Percentiles rank a stretch among this genome's conserved stretches.
Evolutionary conservation across 2,113 vertebrate species (phyloP).

Genomic region (Clarias magur): DNA sequence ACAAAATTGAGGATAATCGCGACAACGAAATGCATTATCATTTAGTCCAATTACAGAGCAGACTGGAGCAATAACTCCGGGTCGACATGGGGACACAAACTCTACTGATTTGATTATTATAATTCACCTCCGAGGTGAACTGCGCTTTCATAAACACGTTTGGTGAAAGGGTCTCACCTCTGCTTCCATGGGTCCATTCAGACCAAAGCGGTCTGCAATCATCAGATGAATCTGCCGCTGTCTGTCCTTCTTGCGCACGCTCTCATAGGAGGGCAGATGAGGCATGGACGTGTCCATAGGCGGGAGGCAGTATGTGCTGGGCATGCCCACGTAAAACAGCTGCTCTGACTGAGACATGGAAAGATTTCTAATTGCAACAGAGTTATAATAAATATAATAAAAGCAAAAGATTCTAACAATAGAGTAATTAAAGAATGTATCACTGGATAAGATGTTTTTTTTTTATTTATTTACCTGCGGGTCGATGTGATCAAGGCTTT

Average conservation of each 20-base stretch:
- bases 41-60: constrained; percentile 32
- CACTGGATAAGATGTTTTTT: constrained; percentile 26
- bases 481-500: constrained; percentile 48
- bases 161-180: constrained; percentile 69
- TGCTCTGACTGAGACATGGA: constrained; percentile 63
- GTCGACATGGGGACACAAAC: background rate
- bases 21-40: constrained; percentile 20
- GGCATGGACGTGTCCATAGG: constrained; percentile 69
- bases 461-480: constrained; percentile 56
- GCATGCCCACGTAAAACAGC: constrained; percentile 75
- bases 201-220: constrained; percentile 78
- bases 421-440: background rate
- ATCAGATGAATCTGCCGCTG: constrained; percentile 83
- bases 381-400: background rate
- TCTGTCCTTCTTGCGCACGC: constrained; percentile 78
- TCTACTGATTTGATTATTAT: constrained; percentile 32
- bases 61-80: background rate
- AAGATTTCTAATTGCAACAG: background rate
- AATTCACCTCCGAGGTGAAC: background rate
- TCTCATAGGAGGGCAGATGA: constrained; percentile 78
- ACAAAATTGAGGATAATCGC: constrained; percentile 17
- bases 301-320: constrained; percentile 75
- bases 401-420: background rate
- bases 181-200: constrained; percentile 71
- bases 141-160: background rate